Evolutionary conservation across 2,888 invertebrate species (phyloP), one percentile per base, ranked within the genome.

Genomic region (Ferrisia virgata): DNA sequence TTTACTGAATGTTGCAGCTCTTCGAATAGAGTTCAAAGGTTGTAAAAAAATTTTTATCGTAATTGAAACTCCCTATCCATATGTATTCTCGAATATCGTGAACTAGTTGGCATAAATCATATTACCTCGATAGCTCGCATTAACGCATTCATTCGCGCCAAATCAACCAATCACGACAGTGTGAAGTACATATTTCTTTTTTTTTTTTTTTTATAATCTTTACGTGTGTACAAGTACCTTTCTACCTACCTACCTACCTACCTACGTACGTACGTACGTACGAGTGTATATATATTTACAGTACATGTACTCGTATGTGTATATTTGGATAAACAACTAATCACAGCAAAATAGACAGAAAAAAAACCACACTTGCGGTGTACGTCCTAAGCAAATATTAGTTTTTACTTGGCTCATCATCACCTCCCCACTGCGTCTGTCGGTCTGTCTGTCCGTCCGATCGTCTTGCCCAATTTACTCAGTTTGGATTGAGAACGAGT

Each of bases 321-420:
- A 22, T 53, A 18, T 53, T 22, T 18, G 22, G 53, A 64, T 64
- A 64, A 64, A 64, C 64, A 64, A 64, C 64, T 64, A 64, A 64
- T 64, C 64, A 64, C 28, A 28, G 64, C 3, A 28, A 64, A 64
- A 64, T 25, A 64, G 25, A 64, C 28, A 64, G 64, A 64, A 64
- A 53, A n/a, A n/a, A 64, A 64, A 64, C 64, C 64, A 64, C 5
- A 11, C 47, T 53, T 8, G 28, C 6, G 15, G 3, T 64, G 3
- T 64, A 4, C n/a, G 28, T 76, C 72, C 72, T 76, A 76, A 76
- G 72, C 72, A 76, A 76, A 76, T 76, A 76, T 76, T 76, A 76
- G 72, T 76, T 76, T 53, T 36, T 36, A 72, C 72, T 36, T 22
- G 72, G 72, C 31, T 64, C 28, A 64, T 28, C 64, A 4, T 28